phyloP scores from a whole-genome alignment of 2,113 vertebrate genomes.

The Lamprologus sp. region DNA sequence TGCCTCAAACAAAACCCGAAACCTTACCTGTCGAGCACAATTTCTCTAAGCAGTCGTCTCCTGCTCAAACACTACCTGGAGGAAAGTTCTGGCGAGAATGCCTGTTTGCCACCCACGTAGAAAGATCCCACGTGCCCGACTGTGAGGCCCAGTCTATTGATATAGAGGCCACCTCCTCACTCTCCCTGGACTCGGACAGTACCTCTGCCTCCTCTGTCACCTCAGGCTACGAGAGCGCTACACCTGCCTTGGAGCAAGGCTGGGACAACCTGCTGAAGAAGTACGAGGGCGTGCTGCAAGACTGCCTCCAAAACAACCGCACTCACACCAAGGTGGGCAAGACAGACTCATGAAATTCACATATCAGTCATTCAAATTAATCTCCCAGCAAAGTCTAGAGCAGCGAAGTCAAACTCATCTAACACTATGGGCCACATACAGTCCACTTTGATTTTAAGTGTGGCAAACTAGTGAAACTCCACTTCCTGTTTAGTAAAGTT shows the following conservation, averaged over 20 bases:
- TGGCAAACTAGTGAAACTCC: neutral
- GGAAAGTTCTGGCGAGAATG: slow-evolving; percentile 46
- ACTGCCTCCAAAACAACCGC: slow-evolving; percentile 74
- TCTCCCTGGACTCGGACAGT: slow-evolving; percentile 65
- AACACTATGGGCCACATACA: neutral
- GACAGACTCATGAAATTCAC: neutral
- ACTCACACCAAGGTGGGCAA: slow-evolving; percentile 73
- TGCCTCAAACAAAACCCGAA: neutral
- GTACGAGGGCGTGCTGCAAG: slow-evolving; percentile 75
- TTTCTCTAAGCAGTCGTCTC: neutral
- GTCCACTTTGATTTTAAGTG: neutral
- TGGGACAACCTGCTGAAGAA: slow-evolving; percentile 77
- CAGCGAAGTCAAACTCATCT: neutral
- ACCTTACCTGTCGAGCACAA: neutral
- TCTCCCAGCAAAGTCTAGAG: neutral
- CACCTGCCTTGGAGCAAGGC: slow-evolving; percentile 50
- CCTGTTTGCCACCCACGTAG: slow-evolving; percentile 12
- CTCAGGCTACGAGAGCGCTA: slow-evolving; percentile 75
- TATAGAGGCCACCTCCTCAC: slow-evolving; percentile 61
- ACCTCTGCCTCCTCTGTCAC: slow-evolving; percentile 74
- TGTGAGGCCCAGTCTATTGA: slow-evolving; percentile 58
- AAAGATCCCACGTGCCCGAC: slow-evolving; percentile 21
- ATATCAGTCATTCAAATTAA: neutral
- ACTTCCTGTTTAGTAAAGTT: neutral
- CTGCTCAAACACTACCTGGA: neutral